Evolutionary conservation across 2,113 vertebrate genomes (phyloP), one percentile per base, ranked within the genome.

Genomic region (Pholis gunnellus): DNA sequence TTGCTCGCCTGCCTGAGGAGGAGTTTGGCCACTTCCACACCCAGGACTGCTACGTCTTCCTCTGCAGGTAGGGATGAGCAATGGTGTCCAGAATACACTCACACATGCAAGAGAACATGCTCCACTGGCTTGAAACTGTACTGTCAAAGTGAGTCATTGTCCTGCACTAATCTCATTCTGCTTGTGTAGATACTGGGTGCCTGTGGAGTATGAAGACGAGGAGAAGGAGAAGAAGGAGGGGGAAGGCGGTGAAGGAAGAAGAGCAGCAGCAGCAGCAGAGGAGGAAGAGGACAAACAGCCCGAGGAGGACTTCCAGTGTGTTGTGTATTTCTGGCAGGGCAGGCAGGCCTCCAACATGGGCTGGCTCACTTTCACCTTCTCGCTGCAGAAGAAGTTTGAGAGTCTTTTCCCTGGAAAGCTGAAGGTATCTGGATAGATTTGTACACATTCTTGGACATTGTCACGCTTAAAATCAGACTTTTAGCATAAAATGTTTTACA

Each of bases 281-380:
- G 96, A 96, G 0, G 96, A 95, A 0, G 97, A 98, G 54, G 97
- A 98, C 79, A 97, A 97, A 85, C 97, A 97, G 93, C 94, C 97
- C 0, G 98, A 99, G 92, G 98, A 99, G 87, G 98, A 99, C 84
- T 99, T 99, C 93, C 98, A 99, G 94, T 99, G 98, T 81, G 95
- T 97, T 0, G 98, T 99, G 60, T 99, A 99, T 92, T 99, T 99
- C 96, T 99, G 98, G 98, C 98, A 99, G 93, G 98, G 98, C 92
- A 93, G 98, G 0, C 97, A 99, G 84, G 98, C 98, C 81, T 99
- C 98, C 93, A 99, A 97, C 92, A 99, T 99, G 98, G 98, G 98
- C 89, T 99, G 98, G 98, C 96, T 99, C 83, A 99, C 98, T 54
- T 99, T 99, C 93, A 99, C 98, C 82, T 99, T 99, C 95, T 99